A percentile compares a stretch with the other conserved stretches of the same genome.
Evolutionary conservation across 1,140 invertebrate species (phyloP).

Genomic region (Aphidius gifuensis): DNA sequence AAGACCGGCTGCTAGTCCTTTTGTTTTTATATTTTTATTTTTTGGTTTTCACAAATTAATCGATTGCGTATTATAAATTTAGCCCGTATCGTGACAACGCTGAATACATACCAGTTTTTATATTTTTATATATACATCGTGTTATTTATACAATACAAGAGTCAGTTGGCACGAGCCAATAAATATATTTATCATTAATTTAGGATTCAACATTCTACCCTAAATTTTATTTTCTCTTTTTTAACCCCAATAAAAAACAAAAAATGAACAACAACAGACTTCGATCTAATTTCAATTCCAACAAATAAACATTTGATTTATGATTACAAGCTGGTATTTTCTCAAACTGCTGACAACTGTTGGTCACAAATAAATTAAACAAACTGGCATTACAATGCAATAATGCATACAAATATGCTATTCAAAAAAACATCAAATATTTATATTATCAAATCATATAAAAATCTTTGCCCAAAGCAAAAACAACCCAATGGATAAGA

Average conservation of each 20-base stretch:
- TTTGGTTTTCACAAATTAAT: constrained; percentile 45
- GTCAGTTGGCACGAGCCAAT: constrained; percentile 40
- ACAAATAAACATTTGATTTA: constrained; percentile 7
- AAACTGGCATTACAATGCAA: background rate
- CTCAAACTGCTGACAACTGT: background rate
- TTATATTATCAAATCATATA: no score
- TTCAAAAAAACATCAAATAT: no score
- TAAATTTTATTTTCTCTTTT: no score
- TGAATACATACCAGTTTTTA: constrained; percentile 27
- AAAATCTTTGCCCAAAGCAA: no score
- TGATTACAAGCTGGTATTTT: background rate
- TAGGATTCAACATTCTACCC: no score
- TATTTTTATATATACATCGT: background rate
- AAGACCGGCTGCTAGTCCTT: constrained; percentile 25
- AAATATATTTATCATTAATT: background rate
- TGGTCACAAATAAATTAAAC: constrained; percentile 1
- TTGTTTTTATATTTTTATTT: constrained; percentile 18
- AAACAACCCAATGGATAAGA: no score
- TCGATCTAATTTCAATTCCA: background rate
- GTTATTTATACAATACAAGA: constrained; percentile 19
- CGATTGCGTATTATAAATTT: constrained; percentile 39
- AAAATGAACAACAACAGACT: constrained; percentile 6
- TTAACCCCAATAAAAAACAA: background rate
- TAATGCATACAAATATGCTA: no score
- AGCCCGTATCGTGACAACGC: constrained; percentile 26